Evolutionary conservation across 2,113 vertebrate genomes (phyloP).

Genomic region (Ploceus nigricollis): DNA sequence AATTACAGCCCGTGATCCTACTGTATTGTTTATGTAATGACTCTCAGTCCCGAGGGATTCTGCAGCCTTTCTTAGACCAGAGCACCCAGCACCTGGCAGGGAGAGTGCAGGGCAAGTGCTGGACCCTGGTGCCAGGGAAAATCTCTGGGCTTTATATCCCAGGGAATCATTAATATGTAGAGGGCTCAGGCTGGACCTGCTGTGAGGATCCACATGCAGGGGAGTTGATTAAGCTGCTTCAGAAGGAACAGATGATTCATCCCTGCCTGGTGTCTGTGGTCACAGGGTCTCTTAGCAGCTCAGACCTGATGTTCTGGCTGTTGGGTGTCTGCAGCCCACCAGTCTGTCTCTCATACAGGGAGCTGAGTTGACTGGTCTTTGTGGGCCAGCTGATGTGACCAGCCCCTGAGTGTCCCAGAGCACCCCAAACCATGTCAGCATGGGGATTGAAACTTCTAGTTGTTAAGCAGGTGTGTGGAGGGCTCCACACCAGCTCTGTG

Average conservation of each 20-base stretch:
- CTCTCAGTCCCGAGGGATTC: constrained; percentile 16
- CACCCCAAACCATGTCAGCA: background rate
- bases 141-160: background rate
- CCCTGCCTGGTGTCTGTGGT: background rate
- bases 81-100: constrained; percentile 18
- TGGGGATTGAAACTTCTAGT: rapidly evolving
- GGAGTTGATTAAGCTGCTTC: background rate
- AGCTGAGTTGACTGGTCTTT: background rate
- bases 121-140: constrained; percentile 2
- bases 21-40: constrained; percentile 39
- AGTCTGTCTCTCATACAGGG: background rate
- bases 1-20: constrained; percentile 15
- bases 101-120: background rate
- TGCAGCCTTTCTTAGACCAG: background rate
- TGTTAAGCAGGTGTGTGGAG: background rate
- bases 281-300: background rate
- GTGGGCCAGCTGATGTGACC: background rate
- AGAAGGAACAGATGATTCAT: background rate
- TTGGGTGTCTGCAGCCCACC: background rate
- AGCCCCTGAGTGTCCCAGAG: background rate
- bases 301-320: background rate
- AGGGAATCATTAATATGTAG: background rate
- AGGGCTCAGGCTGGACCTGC: background rate
- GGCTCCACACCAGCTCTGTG: background rate
- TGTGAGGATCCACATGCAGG: background rate